Conservation (phyloP, 35 echinoderm and acorn worm genomes). For the Anneissia japonica region DNA sequence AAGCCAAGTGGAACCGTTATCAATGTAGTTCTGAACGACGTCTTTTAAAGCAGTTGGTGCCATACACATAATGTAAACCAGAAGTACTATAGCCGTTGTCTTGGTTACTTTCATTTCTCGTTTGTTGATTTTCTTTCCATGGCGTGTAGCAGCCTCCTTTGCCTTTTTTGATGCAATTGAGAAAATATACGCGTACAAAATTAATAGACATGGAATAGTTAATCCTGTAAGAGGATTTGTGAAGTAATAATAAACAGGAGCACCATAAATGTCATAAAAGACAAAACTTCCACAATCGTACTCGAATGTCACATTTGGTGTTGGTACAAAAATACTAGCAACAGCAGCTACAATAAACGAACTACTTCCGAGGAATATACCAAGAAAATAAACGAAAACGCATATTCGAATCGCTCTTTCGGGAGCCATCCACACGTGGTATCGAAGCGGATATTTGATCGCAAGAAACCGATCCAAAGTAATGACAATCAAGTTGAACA, state of each 20-base stretch:
- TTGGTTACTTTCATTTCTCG: neutral
- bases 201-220: neutral
- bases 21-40: neutral
- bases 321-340: neutral
- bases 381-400: neutral
- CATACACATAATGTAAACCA: neutral
- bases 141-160: neutral
- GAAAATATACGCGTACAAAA: neutral
- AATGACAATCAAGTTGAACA: neutral
- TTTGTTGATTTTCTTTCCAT: neutral
- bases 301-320: neutral
- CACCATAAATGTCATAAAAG: neutral
- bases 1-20: neutral
- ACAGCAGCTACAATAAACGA: neutral
- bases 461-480: neutral
- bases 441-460: neutral
- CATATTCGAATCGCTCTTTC: neutral
- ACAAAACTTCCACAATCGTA: neutral
- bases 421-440: neutral
- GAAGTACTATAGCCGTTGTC: neutral
- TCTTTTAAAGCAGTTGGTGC: neutral
- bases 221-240: neutral
- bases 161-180: neutral
- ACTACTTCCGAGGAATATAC: neutral
- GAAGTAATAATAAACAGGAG: neutral